phyloP scores from a whole-genome alignment of 2,888 invertebrate species.

The Leptopilina syphax region DNA sequence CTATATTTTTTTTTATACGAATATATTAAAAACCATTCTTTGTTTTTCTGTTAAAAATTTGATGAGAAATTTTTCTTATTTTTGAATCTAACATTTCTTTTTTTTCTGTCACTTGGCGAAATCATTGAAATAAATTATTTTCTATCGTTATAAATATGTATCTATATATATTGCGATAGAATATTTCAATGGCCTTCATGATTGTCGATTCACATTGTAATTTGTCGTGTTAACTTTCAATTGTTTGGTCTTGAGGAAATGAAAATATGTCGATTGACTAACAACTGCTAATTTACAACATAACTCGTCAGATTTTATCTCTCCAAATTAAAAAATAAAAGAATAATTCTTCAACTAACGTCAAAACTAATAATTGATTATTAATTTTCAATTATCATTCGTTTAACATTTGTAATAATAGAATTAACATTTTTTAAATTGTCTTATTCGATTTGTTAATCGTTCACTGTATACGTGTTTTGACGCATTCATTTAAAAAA shows the following conservation, averaged over 20 bases:
- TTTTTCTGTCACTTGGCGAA: conserved; percentile 9
- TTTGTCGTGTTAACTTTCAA: conserved; percentile 34
- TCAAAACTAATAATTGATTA: background rate
- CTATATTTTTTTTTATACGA: background rate
- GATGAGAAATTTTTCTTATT: background rate
- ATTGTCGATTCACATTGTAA: conserved; percentile 33
- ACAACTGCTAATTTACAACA: conserved; percentile 19
- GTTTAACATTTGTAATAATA: background rate
- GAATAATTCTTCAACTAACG: background rate
- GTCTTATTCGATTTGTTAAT: too few relatives aligned
- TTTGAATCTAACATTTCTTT: background rate
- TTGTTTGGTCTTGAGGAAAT: conserved; percentile 38
- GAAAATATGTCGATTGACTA: conserved; percentile 32
- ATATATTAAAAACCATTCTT: background rate
- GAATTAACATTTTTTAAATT: too few relatives aligned
- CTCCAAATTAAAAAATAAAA: background rate
- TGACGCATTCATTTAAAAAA: too few relatives aligned
- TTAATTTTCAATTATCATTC: too few relatives aligned
- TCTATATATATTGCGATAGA: conserved; percentile 6
- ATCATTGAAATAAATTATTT: conserved; percentile 14
- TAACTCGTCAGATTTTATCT: conserved; percentile 11
- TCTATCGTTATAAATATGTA: too few relatives aligned
- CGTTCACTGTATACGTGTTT: too few relatives aligned
- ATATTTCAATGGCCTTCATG: conserved; percentile 27
- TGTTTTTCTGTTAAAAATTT: background rate